Evolutionary conservation across 2,797 vertebrate species (phyloP).

Genomic region (Oreochromis mossambicus): DNA sequence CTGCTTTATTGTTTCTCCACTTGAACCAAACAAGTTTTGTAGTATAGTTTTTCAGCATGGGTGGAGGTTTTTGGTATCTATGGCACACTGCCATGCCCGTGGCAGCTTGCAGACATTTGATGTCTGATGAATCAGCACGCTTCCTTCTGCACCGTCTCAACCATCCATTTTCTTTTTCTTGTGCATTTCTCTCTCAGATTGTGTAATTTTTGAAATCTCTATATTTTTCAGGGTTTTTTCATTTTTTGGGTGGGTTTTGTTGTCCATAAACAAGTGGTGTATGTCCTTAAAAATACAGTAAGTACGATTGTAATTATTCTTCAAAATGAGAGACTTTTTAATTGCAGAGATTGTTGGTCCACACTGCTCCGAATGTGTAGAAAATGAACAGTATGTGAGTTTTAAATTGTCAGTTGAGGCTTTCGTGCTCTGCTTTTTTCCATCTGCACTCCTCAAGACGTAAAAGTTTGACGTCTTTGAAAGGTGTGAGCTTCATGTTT

Average conservation of each 20-base stretch:
- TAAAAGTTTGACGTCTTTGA: not conserved
- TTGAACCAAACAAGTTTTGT: not conserved
- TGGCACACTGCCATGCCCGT: not conserved
- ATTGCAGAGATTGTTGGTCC: not conserved
- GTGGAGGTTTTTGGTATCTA: not conserved
- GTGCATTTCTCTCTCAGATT: not conserved
- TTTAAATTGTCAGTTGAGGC: not conserved
- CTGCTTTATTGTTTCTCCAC: not conserved
- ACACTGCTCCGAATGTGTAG: not conserved
- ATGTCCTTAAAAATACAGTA: not conserved
- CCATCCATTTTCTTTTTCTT: not conserved
- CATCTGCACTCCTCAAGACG: not conserved
- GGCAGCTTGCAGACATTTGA: not conserved
- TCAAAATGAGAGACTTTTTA: not conserved
- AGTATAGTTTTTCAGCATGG: not conserved
- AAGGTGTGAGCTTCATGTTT: not conserved
- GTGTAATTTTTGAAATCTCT: not conserved
- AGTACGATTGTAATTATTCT: not conserved
- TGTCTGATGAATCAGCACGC: not conserved
- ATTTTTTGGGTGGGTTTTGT: accelerated
- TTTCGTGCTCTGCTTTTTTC: not conserved
- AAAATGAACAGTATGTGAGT: not conserved
- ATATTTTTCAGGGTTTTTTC: not conserved
- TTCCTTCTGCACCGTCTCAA: not conserved
- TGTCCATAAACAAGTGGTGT: not conserved